phyloP scores from a whole-genome alignment of 1,140 invertebrate genomes.

The Hylyphantes graminicola region DNA sequence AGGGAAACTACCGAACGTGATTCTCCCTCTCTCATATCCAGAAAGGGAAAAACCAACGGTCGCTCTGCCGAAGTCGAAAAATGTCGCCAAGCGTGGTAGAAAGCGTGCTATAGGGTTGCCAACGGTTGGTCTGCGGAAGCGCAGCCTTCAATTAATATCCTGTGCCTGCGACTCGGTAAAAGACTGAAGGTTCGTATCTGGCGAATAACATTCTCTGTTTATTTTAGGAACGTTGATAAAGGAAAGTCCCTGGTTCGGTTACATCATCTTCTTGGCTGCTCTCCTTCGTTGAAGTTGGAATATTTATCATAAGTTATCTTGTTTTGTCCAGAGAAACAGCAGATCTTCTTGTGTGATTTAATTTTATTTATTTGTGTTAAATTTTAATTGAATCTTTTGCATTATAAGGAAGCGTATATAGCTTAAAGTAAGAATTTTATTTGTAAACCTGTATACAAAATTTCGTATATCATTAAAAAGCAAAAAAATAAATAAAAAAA shows the following conservation, averaged over 20 bases:
- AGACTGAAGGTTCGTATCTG: constrained; percentile 9
- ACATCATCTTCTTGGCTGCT: background rate
- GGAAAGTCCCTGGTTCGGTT: background rate
- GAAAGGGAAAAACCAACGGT: too few relatives aligned
- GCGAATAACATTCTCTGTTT: background rate
- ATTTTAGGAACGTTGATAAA: background rate
- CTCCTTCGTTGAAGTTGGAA: background rate
- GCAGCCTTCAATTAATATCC: background rate
- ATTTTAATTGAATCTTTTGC: background rate
- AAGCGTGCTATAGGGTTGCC: too few relatives aligned
- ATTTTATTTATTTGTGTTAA: background rate
- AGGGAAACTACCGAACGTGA: too few relatives aligned
- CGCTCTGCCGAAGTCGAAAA: too few relatives aligned
- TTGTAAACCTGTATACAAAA: too few relatives aligned
- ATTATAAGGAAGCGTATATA: background rate
- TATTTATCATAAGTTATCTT: background rate
- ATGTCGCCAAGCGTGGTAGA: too few relatives aligned
- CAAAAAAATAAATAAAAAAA: too few relatives aligned
- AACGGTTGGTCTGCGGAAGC: too few relatives aligned
- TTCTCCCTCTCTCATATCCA: too few relatives aligned
- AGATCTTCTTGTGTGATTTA: background rate
- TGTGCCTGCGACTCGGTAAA: background rate
- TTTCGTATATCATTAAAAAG: too few relatives aligned
- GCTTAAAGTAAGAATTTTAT: too few relatives aligned
- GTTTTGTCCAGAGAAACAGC: background rate